Evolutionary conservation across 1,140 invertebrate genomes (phyloP), one percentile per base, ranked within the genome.

Genomic region (Aporrectodea caliginosa): DNA sequence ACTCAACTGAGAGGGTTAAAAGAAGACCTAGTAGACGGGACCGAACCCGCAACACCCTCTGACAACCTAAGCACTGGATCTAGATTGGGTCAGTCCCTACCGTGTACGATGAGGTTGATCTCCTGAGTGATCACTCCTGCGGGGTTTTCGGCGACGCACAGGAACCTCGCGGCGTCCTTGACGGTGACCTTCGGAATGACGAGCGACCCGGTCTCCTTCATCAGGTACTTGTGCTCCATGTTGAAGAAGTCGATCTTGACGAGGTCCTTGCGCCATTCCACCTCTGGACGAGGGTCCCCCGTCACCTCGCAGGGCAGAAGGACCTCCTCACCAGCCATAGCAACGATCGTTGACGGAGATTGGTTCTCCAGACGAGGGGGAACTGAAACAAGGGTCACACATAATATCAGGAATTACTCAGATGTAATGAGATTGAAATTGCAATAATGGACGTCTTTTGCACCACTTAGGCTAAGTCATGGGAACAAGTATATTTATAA

Each of bases 351-450:
- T 95, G 94, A 82, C 94, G 94, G 85, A 93, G 82, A 84, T 1
- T 83, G 95, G 87, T 94, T 93, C 88, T 92, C 93, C 90, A 98
- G 97, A 86, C 93, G 92, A 82, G 97, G 97, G 85, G 96, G 95
- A 78, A 91, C 91, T 91, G 83, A 29, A 85, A 86, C 77, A 73
- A 80, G 30, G n/a, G n/a, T 16, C 14, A 68, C 27, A 68, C 27
- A 68, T 16, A 68, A 68, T 68, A 68, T 68, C 27, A 27, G 58
- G 27, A 16, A 68, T 68, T 14, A 16, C 27, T 68, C 58, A 16
- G 58, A 16, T 58, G 31, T 35, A 22, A 2, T 74, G 32, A 14
- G 34, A 80, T 30, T n/a, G 29, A 73, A 68, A 68, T 14, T 68
- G 14, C 58, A 27, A 68, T 16, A n/a, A n/a, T n/a, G n/a, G n/a